phyloP scores from a whole-genome alignment of 2,888 invertebrate species.

The Ceriagrion tenellum region DNA sequence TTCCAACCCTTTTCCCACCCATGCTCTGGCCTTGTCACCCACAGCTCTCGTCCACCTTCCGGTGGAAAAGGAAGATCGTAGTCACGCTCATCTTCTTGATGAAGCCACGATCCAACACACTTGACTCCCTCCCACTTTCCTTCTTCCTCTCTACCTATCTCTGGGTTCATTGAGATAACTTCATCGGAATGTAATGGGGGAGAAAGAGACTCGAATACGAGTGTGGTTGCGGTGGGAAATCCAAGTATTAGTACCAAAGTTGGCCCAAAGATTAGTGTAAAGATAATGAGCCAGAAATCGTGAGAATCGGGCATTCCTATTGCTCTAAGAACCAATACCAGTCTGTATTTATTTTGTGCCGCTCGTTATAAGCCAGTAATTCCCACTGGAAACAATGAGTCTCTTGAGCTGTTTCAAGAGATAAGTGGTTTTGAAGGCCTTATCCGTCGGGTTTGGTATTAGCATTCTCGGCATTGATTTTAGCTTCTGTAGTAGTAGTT shows the following conservation, averaged over 20 bases:
- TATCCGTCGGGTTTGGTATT: too few relatives aligned
- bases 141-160: background rate
- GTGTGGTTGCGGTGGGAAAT: background rate
- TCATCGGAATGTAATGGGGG: conserved; percentile 35
- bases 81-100: conserved; percentile 36
- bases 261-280: background rate
- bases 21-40: background rate
- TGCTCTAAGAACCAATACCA: too few relatives aligned
- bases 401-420: too few relatives aligned
- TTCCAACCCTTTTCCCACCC: background rate
- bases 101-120: conserved; percentile 54
- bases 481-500: too few relatives aligned
- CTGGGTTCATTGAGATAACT: background rate
- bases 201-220: background rate
- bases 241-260: background rate
- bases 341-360: too few relatives aligned
- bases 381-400: too few relatives aligned
- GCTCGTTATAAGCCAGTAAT: too few relatives aligned
- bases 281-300: background rate
- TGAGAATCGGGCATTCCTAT: background rate
- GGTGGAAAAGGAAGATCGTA: background rate
- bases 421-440: too few relatives aligned
- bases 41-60: background rate
- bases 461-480: too few relatives aligned
- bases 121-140: conserved; percentile 11